Evolutionary conservation across 2,113 vertebrate genomes (phyloP), one percentile per base, ranked within the genome.

Genomic region (Vidua chalybeata): DNA sequence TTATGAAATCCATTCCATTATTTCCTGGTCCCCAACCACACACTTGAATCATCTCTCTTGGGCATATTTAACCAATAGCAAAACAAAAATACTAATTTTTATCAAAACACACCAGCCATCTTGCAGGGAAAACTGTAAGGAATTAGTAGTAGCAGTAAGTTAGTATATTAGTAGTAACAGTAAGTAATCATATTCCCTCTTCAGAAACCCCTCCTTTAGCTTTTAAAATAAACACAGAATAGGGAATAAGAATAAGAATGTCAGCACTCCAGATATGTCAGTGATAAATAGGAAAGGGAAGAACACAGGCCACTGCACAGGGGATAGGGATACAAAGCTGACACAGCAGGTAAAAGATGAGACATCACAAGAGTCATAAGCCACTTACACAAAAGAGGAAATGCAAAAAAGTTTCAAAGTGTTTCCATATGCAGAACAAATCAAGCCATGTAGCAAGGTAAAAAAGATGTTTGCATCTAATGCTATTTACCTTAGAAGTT

Each of bases 381-480:
- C 55, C 49, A 28, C 30, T 90, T 59, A 67, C 9, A 81, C 43
- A 46, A 63, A 86, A 90, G 16, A 83, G 48, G 48, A 93, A 85
- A 94, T 24, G 61, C 43, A 86, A 79, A 67, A 52, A 93, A 56
- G n/a, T 87, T 94, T 41, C 56, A 31, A 90, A 92, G 56, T 9
- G 1, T 93, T 95, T 95, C 90, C 85, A 88, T 78, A 72, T 54
- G 80, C 79, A 92, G 85, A 94, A 94, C 76, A 89, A 90, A 96
- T 94, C 84, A 66, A 86, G 69, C 75, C 72, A 85, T 67, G 28
- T 35, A 79, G 75, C 71, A 69, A 80, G 48, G 58, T 89, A 72
- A 96, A 92, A 93, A 90, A 93, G 52, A 84, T 92, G 88, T 94
- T 87, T 87, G 51, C 76, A 84, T 73, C 84, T 64, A 92, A 96